Percentiles rank a stretch among this genome's conserved stretches.
phyloP scores from a whole-genome alignment of 2,888 invertebrate species.

The Sylvicola fuscatus region DNA sequence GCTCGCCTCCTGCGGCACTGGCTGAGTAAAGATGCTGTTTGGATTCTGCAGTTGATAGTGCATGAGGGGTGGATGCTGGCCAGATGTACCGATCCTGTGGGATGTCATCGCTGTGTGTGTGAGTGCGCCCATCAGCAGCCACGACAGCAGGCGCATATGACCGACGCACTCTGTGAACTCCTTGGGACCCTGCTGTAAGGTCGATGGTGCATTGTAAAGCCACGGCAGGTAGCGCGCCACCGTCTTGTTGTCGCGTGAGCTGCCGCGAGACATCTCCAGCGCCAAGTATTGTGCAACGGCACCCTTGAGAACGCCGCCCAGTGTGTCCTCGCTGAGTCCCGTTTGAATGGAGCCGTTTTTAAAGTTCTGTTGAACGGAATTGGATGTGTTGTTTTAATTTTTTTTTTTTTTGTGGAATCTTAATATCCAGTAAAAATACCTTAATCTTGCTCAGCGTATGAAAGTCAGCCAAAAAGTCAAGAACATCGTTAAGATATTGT shows the following conservation, averaged over 20 bases:
- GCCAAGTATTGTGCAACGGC: constrained; percentile 87
- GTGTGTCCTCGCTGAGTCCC: constrained; percentile 82
- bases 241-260: constrained; percentile 62
- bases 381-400: constrained; percentile 1
- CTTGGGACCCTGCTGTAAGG: constrained; percentile 66
- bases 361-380: constrained; percentile 42
- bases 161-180: constrained; percentile 91
- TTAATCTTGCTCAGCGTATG: constrained; percentile 93
- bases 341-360: constrained; percentile 40
- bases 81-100: constrained; percentile 10
- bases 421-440: constrained; percentile 27
- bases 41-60: constrained; percentile 14
- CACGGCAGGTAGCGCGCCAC: constrained; percentile 72
- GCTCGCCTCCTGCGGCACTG: constrained; percentile 89
- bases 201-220: constrained; percentile 64
- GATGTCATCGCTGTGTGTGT: constrained; percentile 55
- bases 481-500: constrained; percentile 74
- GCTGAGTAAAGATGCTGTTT: constrained; percentile 38
- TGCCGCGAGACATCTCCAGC: constrained; percentile 79
- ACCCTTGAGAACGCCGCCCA: constrained; percentile 91
- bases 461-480: constrained; percentile 90
- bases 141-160: constrained; percentile 84
- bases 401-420: neutral
- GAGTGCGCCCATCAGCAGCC: constrained; percentile 90
- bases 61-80: constrained; percentile 11